phyloP scores from a whole-genome alignment of 2,797 vertebrate species.

The Diglossa cyanea region DNA sequence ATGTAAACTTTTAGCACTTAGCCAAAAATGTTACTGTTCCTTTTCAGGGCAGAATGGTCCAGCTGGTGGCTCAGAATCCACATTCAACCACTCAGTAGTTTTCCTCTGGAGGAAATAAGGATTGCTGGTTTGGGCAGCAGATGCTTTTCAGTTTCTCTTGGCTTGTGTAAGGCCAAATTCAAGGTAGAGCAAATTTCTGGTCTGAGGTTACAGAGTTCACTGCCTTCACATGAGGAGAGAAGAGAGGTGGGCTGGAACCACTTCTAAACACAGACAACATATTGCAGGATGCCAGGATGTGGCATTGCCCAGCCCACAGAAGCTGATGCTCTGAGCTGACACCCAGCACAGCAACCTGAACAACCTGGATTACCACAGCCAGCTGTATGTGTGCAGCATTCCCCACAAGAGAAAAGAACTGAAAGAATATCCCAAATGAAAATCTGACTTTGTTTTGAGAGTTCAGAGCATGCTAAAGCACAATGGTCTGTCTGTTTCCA shows the following conservation, averaged over 20 bases:
- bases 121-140: neutral
- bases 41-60: neutral
- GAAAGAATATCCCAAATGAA: neutral
- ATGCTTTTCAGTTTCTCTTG: neutral
- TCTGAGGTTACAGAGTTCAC: neutral
- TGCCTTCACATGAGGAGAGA: fast-evolving
- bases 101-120: neutral
- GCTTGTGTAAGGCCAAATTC: neutral
- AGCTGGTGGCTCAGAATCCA: neutral
- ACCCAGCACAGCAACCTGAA: neutral
- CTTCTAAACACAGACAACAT: neutral
- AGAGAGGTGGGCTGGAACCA: neutral
- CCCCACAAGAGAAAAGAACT: neutral
- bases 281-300: neutral
- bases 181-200: neutral
- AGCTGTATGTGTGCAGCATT: neutral
- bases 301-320: neutral
- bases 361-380: neutral
- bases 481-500: neutral
- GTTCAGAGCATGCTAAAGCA: neutral
- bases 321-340: neutral
- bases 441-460: neutral
- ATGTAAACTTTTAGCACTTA: neutral
- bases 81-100: neutral
- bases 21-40: neutral